phyloP scores from a whole-genome alignment of 2,113 vertebrate genomes.

The Eurypyga helias region DNA sequence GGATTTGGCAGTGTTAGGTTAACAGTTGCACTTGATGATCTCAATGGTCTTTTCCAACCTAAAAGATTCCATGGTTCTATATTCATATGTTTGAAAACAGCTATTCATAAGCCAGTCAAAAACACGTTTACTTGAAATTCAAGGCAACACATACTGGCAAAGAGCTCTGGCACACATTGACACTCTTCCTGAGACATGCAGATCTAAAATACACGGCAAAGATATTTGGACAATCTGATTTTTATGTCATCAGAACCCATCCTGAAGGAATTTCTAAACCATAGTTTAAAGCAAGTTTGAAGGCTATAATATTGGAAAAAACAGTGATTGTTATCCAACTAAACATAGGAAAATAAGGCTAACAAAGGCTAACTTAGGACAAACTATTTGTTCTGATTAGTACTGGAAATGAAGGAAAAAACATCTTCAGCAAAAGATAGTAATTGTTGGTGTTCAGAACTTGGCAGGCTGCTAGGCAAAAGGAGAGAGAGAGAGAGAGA shows the following conservation, averaged over 20 bases:
- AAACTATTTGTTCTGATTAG: neutral
- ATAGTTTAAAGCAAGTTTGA: neutral
- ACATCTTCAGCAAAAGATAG: neutral
- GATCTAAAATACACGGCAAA: neutral
- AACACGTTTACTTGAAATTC: neutral
- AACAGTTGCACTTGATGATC: too few species aligned
- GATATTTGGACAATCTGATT: neutral
- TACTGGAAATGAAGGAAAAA: neutral
- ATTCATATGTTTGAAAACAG: neutral
- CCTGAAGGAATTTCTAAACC: neutral
- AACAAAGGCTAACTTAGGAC: neutral
- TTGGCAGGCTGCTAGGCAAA: neutral
- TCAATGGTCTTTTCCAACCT: too few species aligned
- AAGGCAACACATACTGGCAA: neutral
- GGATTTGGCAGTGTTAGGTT: too few species aligned
- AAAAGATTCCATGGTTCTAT: too few species aligned
- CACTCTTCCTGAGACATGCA: accelerated
- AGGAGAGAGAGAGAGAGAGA: neutral
- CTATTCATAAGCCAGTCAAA: neutral
- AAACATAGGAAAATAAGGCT: neutral
- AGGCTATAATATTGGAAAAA: neutral
- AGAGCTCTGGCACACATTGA: neutral
- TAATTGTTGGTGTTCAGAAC: neutral
- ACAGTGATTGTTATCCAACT: neutral
- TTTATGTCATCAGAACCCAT: neutral